Evolutionary conservation across 1,140 invertebrate genomes (phyloP), one percentile per base, ranked within the genome.

Genomic region (Euwallacea fornicatus): DNA sequence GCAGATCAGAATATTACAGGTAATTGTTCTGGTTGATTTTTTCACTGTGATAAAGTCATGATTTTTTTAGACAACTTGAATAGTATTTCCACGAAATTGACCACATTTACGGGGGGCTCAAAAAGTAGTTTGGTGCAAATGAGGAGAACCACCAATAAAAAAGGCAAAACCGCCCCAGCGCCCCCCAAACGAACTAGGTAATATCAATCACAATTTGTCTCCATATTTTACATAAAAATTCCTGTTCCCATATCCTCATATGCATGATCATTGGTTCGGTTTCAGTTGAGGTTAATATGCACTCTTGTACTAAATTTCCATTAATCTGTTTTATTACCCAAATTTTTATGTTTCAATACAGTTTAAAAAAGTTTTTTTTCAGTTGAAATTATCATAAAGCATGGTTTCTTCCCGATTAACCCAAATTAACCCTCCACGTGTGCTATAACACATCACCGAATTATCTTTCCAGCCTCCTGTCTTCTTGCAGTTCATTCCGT

Each of bases 161-260:
- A 92, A 78, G 93, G 93, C 72, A 97, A 96, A 81, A 93, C 94
- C 80, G 94, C 95, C n/a, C 95, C 95, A 33, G 93, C 93, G 4
- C 95, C 95, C 71, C 95, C 95, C 6, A 97, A 97, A 83, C 85
- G 95, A 75, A 97, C 95, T 54, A 96, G 93, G 92, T 96, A 85
- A 15, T 66, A 71, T 56, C 8, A 56, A 10, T 15, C 54, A 33
- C 1, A 33, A 42, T 9, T 42, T 60, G 10, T 41, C 7, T 33
- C 10, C 41, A 60, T 41, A 15, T 60, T 56, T 11, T 16, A 2
- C 11, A 33, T 74, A 16, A 21, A 21, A 16, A 15, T 42, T n/a
- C 7, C 21, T 33, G 21, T 4, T 33, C 21, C 21, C 21, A 4
- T 4, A 33, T 33, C 21, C 21, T 33, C 21, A 33, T 33, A 33